Evolutionary conservation across 1,140 invertebrate genomes (phyloP), one percentile per base, ranked within the genome.

Genomic region (Lerema accius): DNA sequence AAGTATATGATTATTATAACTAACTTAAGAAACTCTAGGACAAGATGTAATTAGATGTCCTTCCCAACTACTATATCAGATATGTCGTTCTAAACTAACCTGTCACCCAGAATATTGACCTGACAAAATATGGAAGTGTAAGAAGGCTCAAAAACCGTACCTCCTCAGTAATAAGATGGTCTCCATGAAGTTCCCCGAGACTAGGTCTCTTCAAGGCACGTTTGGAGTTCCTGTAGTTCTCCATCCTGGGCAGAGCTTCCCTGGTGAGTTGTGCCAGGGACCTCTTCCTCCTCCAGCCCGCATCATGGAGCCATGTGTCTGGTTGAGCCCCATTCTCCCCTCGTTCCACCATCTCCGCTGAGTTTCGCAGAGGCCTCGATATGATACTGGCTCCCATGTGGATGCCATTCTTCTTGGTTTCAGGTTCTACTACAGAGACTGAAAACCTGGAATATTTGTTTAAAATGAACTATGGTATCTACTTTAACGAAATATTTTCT

Each of bases 151-250:
- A n/a, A 50, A 45, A 2, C 74, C 74, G 66, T 56, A 86, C 86
- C 82, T 89, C 87, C 61, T 87, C 87, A 0, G 76, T 73, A n/a
- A 90, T 90, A 4, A 88, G 60, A 72, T 90, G 83, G 58, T 93
- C 93, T 53, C 93, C 94, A 73, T 95, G 94, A 16, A 95, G 77
- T 72, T 95, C 95, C 9, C 95, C 94, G 48, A 96, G 82, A 23
- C 95, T 96, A 1, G 95, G 95, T 60, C 95, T 92, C 77, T 95
- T 96, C 53, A 93, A 71, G 0, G 94, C 94, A 48, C 94, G 90
- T 72, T 93, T 94, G 3, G 95, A 94, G 86, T 96, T 97, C 84
- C 97, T 95, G 83, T 98, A 98, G 87, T 98, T 96, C 81, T 98
- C 97, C 84, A 97, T 90, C 48, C 97, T 92, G 0, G 97, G 97